Conservation (phyloP, 2,113 vertebrate species). For the Nothobranchius furzeri region DNA sequence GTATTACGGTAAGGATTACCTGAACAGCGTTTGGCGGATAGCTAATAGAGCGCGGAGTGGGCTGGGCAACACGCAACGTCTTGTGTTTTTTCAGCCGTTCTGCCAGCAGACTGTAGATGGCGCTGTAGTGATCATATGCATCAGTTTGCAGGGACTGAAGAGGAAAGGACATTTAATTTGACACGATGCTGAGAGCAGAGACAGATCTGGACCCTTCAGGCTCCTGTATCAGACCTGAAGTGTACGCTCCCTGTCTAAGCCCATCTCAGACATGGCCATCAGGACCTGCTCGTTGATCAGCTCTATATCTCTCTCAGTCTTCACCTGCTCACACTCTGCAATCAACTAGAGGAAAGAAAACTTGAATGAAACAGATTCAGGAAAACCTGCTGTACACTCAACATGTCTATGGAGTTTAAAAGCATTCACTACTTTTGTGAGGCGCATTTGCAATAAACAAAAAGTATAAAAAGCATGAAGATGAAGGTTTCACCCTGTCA, state of each 20-base stretch:
- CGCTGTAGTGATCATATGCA: conserved; percentile 98
- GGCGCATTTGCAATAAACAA: neutral
- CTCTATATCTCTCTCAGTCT: conserved; percentile 89
- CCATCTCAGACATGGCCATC: conserved; percentile 94
- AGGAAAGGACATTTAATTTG: neutral
- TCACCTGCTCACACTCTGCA: conserved; percentile 93
- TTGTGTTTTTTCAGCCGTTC: conserved; percentile 97
- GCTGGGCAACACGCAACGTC: conserved; percentile 86
- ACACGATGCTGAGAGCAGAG: neutral
- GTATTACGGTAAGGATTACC: conserved; percentile 69
- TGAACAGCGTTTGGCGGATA: conserved; percentile 87
- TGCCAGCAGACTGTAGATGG: conserved; percentile 97
- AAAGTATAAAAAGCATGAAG: neutral
- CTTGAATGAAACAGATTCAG: too few species aligned
- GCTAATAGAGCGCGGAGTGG: conserved; percentile 81
- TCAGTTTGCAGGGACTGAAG: conserved; percentile 90
- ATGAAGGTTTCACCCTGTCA: conserved; percentile 85
- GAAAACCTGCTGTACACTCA: too few species aligned
- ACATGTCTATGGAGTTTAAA: too few species aligned
- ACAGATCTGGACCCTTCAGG: neutral
- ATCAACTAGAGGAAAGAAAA: conserved; percentile 82
- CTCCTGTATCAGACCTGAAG: conserved; percentile 79
- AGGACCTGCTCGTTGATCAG: conserved; percentile 93
- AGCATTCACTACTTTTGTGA: too few species aligned
- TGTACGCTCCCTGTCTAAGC: conserved; percentile 91